Evolutionary conservation across 2,888 invertebrate species (phyloP), one percentile per base, ranked within the genome.

Genomic region (Leptura quadrifasciata): DNA sequence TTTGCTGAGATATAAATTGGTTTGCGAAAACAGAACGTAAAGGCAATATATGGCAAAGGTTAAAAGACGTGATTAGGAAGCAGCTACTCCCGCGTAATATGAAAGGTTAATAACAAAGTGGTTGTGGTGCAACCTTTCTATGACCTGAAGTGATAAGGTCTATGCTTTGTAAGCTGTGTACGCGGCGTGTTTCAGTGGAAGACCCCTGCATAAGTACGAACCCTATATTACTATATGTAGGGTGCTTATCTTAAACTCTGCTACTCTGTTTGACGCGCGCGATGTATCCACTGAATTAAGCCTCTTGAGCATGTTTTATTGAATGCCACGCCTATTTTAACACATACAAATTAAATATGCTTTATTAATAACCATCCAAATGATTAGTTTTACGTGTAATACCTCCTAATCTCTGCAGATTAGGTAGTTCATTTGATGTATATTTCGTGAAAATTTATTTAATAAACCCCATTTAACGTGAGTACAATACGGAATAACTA

Each of bases 21-120:
- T 63, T 47, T 47, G 61, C 57, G 77, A 72, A 75, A 77, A 67
- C 31, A 69, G 64, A 75, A 72, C 76, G 63, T 68, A 76, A 74
- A 78, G 72, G 76, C 73, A 55, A 78, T 77, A 69, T 80, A 81
- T 79, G 77, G 79, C 78, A 84, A 86, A 85, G 85, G 84, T 85
- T 84, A 85, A 82, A 80, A 83, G 82, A 82, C 81, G 81, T 84
- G 84, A 85, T 85, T 85, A 84, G 84, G 81, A 82, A 80, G 81
- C 83, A 81, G 79, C 80, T 82, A 79, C 81, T 83, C 77, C 75
- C 79, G 79, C 70, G 64, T 85, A 84, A 81, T 83, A 83, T 78
- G 81, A 87, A 87, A 87, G 87, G 87, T 86, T 86, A 87, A 87
- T 87, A 85, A 87, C 86, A 83, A 85, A 85, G 85, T 85, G 86